Evolutionary conservation across 2,888 invertebrate species (phyloP), one percentile per base, ranked within the genome.

Genomic region (Harpagoxenus sublaevis): DNA sequence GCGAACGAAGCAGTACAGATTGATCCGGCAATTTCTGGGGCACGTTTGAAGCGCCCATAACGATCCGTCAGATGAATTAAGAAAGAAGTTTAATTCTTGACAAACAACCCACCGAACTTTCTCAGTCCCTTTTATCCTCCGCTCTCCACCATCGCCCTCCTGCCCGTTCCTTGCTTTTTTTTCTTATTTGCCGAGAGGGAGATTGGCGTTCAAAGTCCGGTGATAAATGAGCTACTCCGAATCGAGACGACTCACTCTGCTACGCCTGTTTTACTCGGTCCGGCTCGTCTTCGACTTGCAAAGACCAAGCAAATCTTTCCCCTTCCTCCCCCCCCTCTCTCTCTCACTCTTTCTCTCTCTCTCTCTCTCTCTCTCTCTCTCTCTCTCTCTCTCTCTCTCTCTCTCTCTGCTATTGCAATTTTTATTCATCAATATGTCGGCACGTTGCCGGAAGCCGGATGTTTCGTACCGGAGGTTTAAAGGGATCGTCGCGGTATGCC

Each of bases 221-320:
- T 91, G 90, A 91, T 90, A 90, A 91, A 91, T 90, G 90, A 91
- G 91, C 87, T 79, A 70, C 82, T 84, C 75, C 83, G 87, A 90
- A 91, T 88, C 89, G 87, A 89, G 87, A 87, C 85, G 86, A 87
- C 74, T 84, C 86, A n/a, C 45, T 60, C 82, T 71, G 79, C 71
- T 86, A 55, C 73, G 74, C 12, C 84, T 79, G 83, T 85, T 87
- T 84, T 83, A 62, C 71, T 82, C 84, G 65, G 51, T 78, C 18
- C 73, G 71, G 55, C 73, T 86, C 83, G 78, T 86, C 78, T 81
- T 78, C 74, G 77, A 85, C 73, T 75, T 62, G 73, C 65, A 70
- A 39, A 68, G 39, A 62, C 18, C 18, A 28, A 35, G 5, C 65
- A 57, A 42, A 15, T 53, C 28, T 78, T 23, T 15, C 15, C 23